Evolutionary conservation across 2,888 invertebrate species (phyloP), one percentile per base, ranked within the genome.

Genomic region (Napeogenes sylphis): DNA sequence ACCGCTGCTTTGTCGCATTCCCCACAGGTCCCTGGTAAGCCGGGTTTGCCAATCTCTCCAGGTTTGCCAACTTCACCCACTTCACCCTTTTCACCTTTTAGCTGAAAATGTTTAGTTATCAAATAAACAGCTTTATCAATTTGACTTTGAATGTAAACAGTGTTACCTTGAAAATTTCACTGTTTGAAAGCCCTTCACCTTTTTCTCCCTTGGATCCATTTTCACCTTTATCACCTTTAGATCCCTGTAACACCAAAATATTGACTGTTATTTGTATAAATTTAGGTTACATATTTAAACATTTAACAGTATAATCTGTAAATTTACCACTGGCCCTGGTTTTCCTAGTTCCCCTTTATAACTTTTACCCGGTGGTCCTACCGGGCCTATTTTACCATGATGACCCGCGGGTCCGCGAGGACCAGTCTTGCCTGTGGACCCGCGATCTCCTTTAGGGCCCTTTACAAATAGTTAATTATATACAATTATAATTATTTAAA

Each of bases 261-360:
- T n/a, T 51, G 10, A 42, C 8, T 10, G 30, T 51, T 21, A 10
- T 30, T 30, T 10, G 8, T 30, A 10, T 4, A 2, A 51, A 12
- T 30, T 10, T 30, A 30, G 5, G 21, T 51, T 51, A 10, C 2
- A 42, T 21, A 4, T 8, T 3, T n/a, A 10, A 30, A 30, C 21
- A 14, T 30, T 21, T 10, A 4, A 21, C 21, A 21, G 21, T 51
- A 10, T 51, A 30, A 4, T 5, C 2, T 51, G 10, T 5, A 30
- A 21, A 72, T 68, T 69, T 71, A 58, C 72, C 95, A 46, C 90
- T 0, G 82, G 80, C 38, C 95, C 95, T 66, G 93, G 91, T 65
- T 85, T 84, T 56, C 96, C 96, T 2, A 93, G 91, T 67, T 95
- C 95, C 66, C 97, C 97, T 81, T 95, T 93, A 12, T 63, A 58